A percentile compares a stretch with the other conserved stretches of the same genome.
phyloP scores from a whole-genome alignment of 2,113 vertebrate species.

The Paradoxurus hermaphroditus region DNA sequence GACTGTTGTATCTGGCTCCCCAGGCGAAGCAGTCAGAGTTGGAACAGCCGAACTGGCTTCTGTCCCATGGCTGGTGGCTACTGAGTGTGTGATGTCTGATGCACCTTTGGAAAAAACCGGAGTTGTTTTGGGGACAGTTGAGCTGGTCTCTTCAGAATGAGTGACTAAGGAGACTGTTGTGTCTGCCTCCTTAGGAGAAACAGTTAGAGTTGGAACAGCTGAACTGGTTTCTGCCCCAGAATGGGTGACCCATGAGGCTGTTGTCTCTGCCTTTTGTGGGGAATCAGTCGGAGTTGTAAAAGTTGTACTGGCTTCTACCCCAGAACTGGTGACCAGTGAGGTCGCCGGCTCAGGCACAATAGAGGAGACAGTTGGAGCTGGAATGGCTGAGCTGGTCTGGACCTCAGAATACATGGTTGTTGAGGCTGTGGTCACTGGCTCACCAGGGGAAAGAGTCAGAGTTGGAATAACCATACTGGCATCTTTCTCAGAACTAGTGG shows the following conservation, averaged over 20 bases:
- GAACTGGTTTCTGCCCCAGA: neutral
- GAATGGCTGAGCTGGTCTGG: neutral
- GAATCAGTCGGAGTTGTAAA: neutral
- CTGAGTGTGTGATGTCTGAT: neutral
- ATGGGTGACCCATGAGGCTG: neutral
- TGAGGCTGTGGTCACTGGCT: neutral
- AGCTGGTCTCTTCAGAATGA: neutral
- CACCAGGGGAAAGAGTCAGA: neutral
- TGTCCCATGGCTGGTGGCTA: neutral
- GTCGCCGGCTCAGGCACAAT: neutral
- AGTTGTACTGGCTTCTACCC: neutral
- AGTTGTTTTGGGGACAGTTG: neutral
- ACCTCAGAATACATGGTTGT: too few species aligned
- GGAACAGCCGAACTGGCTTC: neutral
- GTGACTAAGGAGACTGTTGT: neutral
- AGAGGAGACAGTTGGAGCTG: neutral
- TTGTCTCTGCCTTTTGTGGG: neutral
- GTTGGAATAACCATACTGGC: neutral
- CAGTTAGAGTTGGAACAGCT: neutral
- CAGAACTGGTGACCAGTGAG: neutral
- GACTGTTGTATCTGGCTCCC: neutral
- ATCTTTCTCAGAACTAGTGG: neutral
- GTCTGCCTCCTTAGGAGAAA: neutral
- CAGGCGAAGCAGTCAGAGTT: neutral
- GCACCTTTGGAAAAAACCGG: neutral